Percentiles rank a stretch among this genome's conserved stretches.
These are phyloP conservation scores for Sesamia nonagrioides DNA, from an alignment of 1,140 invertebrate species.

Conservation along the genomic window DNA sequence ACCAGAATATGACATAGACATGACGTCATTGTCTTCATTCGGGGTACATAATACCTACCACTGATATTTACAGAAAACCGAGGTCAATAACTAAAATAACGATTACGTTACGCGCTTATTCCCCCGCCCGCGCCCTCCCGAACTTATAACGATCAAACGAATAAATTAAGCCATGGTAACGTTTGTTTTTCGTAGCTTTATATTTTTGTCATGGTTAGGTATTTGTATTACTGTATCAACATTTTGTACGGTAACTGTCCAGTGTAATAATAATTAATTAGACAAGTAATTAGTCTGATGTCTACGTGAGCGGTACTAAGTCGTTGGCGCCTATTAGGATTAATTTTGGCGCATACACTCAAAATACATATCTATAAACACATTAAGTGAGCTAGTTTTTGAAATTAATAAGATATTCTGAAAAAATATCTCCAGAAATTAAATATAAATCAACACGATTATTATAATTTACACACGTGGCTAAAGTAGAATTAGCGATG, in stretches of 20 bases:
- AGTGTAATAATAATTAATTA: neutral
- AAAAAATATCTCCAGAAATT: neutral
- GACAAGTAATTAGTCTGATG: neutral
- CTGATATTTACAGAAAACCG: constrained; percentile 39
- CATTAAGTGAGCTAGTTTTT: constrained; percentile 19
- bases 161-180: constrained; percentile 2
- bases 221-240: too few species aligned
- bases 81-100: constrained; percentile 44
- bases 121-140: neutral
- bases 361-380: neutral
- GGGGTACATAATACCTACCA: neutral
- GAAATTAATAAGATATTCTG: neutral
- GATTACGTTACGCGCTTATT: constrained; percentile 33
- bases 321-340: constrained; percentile 6
- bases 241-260: neutral
- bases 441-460: neutral
- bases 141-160: constrained; percentile 15
- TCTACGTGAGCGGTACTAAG: neutral
- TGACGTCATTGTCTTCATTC: constrained; percentile 39
- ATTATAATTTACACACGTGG: neutral
- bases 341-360: neutral
- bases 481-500: neutral
- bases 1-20: constrained; percentile 1
- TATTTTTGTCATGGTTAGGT: neutral
- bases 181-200: neutral